Base-by-base conservation (phyloP, 2,797 vertebrate genomes). In the Peromyscus nudipes region DNA sequence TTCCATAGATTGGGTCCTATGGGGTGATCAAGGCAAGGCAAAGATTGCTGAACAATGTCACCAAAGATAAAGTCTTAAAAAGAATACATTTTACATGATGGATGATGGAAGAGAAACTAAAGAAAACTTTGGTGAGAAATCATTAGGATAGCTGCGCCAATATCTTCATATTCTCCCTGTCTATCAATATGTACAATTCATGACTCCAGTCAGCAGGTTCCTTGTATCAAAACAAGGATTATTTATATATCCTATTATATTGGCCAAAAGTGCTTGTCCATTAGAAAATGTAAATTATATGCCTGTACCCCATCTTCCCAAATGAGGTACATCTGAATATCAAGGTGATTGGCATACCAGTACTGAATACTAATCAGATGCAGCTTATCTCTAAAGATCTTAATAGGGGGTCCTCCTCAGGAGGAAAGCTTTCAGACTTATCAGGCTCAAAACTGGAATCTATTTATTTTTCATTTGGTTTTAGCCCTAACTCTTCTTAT, bases 381-480 rank as follows among this genome's bases (percentile, higher is more conserved):
- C 34, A 69, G 23, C 92, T 96, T 97, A 94, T 95, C 96, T 81
- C 92, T 76, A 23, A 77, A 89, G 71, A 96, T 97, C 96, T 97
- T 96, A 95, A 97, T 96, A 95, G 76, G 76, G 14, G 8, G 86
- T 55, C 31, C 34, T 94, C 34, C 92, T 95, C 83, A 71, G 64
- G 91, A 96, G 92, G 75, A 92, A 97, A 96, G 2, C 37, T 91
- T 97, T 97, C 60, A 92, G 77, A 92, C 65, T 93, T 95, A 94
- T 64, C 92, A 93, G 55, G 1, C 43, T 95, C 91, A 82, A 65
- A 88, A 85, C 37, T 60, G 37, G 83, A 96, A 71, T 94, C 64
- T 97, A 19, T 95, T 97, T 79, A 62, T 80, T 97, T 96, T 95
- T 87, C 75, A 82, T 95, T 97, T 96, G 55, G 84, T 97, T 95